Base-by-base conservation (phyloP, 1,140 invertebrate genomes). In the Zaprionus lachaisei region DNA sequence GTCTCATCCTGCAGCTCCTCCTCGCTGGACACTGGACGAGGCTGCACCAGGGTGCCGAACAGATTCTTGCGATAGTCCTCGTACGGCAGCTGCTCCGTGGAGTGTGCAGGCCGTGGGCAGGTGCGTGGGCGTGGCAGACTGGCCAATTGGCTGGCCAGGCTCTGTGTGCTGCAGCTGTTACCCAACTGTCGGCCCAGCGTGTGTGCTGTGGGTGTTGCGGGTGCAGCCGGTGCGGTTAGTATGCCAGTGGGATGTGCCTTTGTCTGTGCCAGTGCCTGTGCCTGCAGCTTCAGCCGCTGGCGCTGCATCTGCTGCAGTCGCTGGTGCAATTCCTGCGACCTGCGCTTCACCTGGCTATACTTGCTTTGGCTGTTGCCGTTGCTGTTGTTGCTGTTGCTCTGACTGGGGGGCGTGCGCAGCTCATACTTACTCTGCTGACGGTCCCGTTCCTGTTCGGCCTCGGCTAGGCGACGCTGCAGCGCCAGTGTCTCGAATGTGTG, bases 401-500 rank as follows among this genome's bases (percentile, higher is more conserved):
- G n/a, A n/a, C 41, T 17, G n/a, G 41, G n/a, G n/a, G 41, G 41
- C 41, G 58, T 34, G 37, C 38, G 64, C 67, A 75, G 57, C 56
- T 89, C 81, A 86, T 92, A 91, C 90, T 91, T 91, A 91, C 90
- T 90, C 58, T 75, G 71, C 60, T 92, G 83, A 28, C 77, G 66
- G 20, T 87, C 71, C 20, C 73, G 80, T 17, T 92, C 75, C 75
- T 83, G 76, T 57, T 91, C 73, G 34, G 80, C 82, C 56, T 91
- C 82, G 37, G 89, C 84, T 26, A 87, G 78, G 7, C 81, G 90
- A 1, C 85, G 86, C 55, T 91, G 91, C 70, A 92, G 71, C 28
- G 91, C 91, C 78, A 93, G 55, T 17, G 91, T 92, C 68, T 93
- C 92, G 60, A 93, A 93, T 15, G 92, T 92, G 69, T 93, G 92